These are phyloP conservation scores for Brachionus plicatilis DNA, from an alignment of 1,140 invertebrate genomes.

Conservation along the genomic window DNA sequence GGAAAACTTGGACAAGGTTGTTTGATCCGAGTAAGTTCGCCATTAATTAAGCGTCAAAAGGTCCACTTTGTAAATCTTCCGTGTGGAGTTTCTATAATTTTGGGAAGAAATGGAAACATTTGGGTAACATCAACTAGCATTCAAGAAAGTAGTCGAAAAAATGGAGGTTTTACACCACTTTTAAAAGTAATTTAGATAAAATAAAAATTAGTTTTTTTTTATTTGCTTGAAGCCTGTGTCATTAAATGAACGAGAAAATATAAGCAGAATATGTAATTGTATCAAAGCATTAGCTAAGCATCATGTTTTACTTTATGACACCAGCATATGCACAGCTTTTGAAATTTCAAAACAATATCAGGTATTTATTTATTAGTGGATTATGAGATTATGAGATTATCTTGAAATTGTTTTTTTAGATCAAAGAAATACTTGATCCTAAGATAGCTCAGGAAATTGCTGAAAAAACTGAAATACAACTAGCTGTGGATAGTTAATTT, in stretches of 20 bases:
- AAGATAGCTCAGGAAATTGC: constrained; percentile 20
- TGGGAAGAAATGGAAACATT: constrained; percentile 93
- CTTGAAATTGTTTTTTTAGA: neutral
- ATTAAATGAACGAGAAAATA: constrained; percentile 67
- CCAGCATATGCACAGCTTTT: constrained; percentile 81
- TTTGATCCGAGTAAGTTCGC: constrained; percentile 81
- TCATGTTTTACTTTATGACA: constrained; percentile 83
- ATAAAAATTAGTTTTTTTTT: neutral
- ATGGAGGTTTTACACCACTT: constrained; percentile 57
- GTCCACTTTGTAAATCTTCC: constrained; percentile 90
- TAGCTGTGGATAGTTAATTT: constrained; percentile 13
- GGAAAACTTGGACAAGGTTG: constrained; percentile 85
- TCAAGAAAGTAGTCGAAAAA: constrained; percentile 68
- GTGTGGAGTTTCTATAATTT: constrained; percentile 80
- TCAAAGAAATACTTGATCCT: constrained; percentile 26
- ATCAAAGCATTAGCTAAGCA: constrained; percentile 74
- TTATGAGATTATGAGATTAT: too few species aligned
- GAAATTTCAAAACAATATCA: constrained; percentile 79
- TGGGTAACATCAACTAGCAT: constrained; percentile 80
- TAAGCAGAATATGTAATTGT: constrained; percentile 80
- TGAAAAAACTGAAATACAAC: constrained; percentile 27
- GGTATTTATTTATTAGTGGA: neutral
- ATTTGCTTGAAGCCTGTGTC: constrained; percentile 3
- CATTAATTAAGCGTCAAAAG: constrained; percentile 85
- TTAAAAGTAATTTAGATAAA: neutral